Evolutionary conservation across 2,797 vertebrate genomes (phyloP).

Genomic region (Crocodylus rhombifer): DNA sequence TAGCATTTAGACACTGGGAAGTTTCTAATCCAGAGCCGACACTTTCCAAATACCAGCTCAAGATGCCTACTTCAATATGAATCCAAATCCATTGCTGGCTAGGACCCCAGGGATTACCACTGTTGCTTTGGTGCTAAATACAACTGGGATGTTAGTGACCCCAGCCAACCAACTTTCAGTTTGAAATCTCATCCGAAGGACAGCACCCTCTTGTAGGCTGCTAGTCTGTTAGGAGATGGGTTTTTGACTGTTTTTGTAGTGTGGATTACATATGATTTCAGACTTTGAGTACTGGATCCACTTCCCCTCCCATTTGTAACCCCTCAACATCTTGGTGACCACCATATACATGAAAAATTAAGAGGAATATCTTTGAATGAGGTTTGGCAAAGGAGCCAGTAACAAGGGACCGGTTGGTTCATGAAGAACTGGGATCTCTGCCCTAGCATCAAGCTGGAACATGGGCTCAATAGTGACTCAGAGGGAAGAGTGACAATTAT

Average conservation of each 20-base stretch:
- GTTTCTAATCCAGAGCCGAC: neutral
- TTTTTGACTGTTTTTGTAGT: neutral
- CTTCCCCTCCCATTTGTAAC: neutral
- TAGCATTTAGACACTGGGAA: neutral
- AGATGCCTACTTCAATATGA: conserved; percentile 11
- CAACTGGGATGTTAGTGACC: neutral
- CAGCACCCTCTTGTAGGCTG: neutral
- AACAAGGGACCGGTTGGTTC: neutral
- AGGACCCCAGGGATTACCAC: neutral
- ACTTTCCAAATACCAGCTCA: neutral
- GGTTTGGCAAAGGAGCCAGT: neutral
- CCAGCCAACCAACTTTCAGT: neutral
- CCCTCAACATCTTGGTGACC: accelerated
- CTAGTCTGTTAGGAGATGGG: neutral
- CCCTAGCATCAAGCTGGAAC: neutral
- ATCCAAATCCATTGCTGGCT: neutral
- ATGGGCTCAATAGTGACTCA: neutral
- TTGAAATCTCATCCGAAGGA: neutral
- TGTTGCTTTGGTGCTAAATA: neutral
- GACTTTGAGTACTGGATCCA: neutral
- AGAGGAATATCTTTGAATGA: neutral
- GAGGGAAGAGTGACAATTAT: neutral
- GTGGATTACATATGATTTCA: accelerated
- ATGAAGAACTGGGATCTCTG: neutral
- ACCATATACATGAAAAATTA: neutral